Conservation (phyloP, 2,888 invertebrate genomes). For the Platycheirus albimanus region DNA sequence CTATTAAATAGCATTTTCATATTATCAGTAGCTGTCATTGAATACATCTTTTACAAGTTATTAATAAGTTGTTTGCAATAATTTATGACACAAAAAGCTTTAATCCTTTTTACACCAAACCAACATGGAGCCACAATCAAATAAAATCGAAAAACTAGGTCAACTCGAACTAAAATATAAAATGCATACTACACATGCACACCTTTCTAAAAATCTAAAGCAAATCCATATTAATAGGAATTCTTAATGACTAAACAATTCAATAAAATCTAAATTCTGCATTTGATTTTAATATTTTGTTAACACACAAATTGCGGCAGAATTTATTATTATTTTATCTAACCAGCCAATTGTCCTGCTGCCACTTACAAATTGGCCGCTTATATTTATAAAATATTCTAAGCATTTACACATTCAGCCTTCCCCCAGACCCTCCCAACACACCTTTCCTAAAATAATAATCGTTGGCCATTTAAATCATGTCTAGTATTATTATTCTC, state of each 20-base stretch:
- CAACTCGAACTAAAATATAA: slow-evolving; percentile 6
- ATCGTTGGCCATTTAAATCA: slow-evolving; percentile 28
- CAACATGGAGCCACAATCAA: slow-evolving; percentile 14
- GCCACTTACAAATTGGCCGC: slow-evolving; percentile 39
- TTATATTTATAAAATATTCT: slow-evolving; percentile 10
- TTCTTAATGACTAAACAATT: slow-evolving; percentile 51
- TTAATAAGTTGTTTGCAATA: too few species aligned
- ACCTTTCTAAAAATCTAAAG: slow-evolving; percentile 4
- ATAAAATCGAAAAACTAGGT: slow-evolving; percentile 19
- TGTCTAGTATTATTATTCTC: slow-evolving; percentile 38
- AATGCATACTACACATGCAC: too few species aligned
- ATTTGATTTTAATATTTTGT: slow-evolving; percentile 62
- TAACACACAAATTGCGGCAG: slow-evolving; percentile 69
- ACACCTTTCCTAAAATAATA: background rate
- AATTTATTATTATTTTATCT: slow-evolving; percentile 72
- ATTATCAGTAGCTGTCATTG: too few species aligned
- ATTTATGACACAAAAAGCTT: background rate
- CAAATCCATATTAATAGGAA: slow-evolving; percentile 20
- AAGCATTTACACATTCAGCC: background rate
- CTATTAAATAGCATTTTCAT: too few species aligned
- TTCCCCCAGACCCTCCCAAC: background rate
- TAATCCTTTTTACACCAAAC: background rate
- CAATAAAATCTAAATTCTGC: slow-evolving; percentile 33
- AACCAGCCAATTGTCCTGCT: slow-evolving; percentile 63
- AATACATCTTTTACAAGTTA: too few species aligned